phyloP scores from a whole-genome alignment of 2,113 vertebrate genomes.

The Danionella cerebrum region DNA sequence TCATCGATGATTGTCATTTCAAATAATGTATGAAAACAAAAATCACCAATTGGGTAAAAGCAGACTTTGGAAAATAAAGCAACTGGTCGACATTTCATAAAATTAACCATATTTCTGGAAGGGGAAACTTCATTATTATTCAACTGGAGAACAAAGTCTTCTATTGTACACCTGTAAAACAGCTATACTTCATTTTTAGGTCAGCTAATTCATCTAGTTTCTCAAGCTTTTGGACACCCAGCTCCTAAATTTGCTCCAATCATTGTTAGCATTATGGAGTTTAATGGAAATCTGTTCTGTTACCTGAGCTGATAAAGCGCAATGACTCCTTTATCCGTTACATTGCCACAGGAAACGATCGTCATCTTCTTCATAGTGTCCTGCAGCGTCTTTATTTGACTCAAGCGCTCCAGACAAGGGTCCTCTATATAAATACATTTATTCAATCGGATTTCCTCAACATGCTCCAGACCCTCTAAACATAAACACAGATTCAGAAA shows the following conservation, averaged over 20 bases:
- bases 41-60: no score
- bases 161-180: no score
- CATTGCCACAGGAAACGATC: slow-evolving; percentile 86
- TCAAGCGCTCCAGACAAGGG: slow-evolving; percentile 76
- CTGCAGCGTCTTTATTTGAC: slow-evolving; percentile 73
- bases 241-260: not conserved
- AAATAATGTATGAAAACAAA: no score
- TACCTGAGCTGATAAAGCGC: slow-evolving; percentile 77
- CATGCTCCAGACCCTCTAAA: slow-evolving; percentile 79
- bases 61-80: no score
- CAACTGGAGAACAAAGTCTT: no score
- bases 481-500: not conserved
- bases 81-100: no score
- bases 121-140: no score
- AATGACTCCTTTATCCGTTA: slow-evolving; percentile 81
- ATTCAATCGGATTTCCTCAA: slow-evolving; percentile 80
- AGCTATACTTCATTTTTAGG: no score
- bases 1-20: no score
- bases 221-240: not conserved
- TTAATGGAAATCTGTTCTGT: not conserved
- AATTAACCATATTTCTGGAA: no score
- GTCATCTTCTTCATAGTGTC: slow-evolving; percentile 71
- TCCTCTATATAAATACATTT: slow-evolving; percentile 91
- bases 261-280: not conserved
- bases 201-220: no score